Percentiles rank a stretch among this genome's conserved stretches.
Evolutionary conservation across 2,888 invertebrate species (phyloP).

Genomic region (Chouioia cunea): DNA sequence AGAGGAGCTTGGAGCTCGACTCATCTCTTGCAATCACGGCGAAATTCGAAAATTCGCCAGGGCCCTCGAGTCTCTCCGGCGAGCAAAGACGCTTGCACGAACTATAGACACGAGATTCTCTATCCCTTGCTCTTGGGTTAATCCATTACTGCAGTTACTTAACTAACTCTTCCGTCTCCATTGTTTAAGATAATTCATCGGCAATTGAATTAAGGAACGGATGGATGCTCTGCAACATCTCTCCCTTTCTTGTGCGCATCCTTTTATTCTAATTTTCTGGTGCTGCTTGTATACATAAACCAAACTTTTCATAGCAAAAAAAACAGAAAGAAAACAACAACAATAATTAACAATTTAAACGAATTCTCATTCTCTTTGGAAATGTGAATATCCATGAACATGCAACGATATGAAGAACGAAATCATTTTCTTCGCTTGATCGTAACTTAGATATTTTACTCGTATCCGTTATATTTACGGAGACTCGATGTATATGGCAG

Average conservation of each 20-base stretch:
- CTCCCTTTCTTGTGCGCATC: neutral
- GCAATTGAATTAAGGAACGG: slow-evolving; percentile 47
- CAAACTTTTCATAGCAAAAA: no score
- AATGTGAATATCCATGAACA: no score
- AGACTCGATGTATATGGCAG: no score
- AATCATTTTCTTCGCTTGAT: no score
- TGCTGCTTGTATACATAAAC: no score
- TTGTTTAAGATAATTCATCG: slow-evolving; percentile 51
- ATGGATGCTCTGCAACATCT: slow-evolving; percentile 24
- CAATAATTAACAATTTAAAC: no score
- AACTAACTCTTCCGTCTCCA: slow-evolving; percentile 46
- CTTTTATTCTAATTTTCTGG: slow-evolving; percentile 4
- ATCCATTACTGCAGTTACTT: slow-evolving; percentile 49
- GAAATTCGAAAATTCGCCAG: slow-evolving; percentile 40
- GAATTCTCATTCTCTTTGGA: no score
- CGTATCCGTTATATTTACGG: no score
- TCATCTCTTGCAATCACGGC: slow-evolving; percentile 30
- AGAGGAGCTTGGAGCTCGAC: neutral
- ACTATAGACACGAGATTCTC: slow-evolving; percentile 12
- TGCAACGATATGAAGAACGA: no score
- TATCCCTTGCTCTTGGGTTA: slow-evolving; percentile 27
- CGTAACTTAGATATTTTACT: no score
- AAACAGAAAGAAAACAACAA: no score
- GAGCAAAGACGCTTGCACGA: neutral
- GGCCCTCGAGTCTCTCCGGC: slow-evolving; percentile 12